These are phyloP conservation scores for Aspidiotus rigidus DNA, from an alignment of 2,888 invertebrate genomes.

Conservation along the genomic window DNA sequence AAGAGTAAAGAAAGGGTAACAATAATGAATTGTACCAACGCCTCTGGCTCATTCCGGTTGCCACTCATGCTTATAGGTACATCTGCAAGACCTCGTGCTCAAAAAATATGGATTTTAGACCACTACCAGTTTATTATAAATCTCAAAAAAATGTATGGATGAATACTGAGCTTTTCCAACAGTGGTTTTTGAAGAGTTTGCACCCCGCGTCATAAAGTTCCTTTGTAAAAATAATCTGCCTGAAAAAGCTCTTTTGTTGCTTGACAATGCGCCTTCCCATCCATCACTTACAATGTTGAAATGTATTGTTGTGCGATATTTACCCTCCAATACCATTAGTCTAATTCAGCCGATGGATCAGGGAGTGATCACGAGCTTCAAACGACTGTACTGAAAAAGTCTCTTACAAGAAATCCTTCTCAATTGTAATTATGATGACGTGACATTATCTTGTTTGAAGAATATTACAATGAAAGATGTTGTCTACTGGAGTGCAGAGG, in stretches of 20 bases:
- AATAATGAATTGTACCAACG: conserved; percentile 38
- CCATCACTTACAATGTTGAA: conserved; percentile 23
- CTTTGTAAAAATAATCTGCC: conserved; percentile 35
- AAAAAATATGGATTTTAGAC: conserved; percentile 38
- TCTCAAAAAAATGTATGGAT: conserved; percentile 39
- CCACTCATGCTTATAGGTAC: conserved; percentile 39
- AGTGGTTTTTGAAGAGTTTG: conserved; percentile 36
- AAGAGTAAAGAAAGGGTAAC: conserved; percentile 39
- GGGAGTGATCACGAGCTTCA: conserved; percentile 38
- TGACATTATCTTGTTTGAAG: not conserved
- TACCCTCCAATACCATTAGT: conserved; percentile 38
- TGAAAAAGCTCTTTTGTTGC: conserved; percentile 35
- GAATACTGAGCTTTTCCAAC: conserved; percentile 30
- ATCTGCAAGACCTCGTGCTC: conserved; percentile 38
- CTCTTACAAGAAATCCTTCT: not conserved
- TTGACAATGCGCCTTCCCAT: conserved; percentile 36
- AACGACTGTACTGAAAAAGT: conserved; percentile 30
- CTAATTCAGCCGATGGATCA: conserved; percentile 40
- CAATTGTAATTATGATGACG: not conserved
- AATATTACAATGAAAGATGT: not conserved
- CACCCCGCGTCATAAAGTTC: conserved; percentile 31
- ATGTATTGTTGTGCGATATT: conserved; percentile 36
- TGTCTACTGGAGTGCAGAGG: not conserved
- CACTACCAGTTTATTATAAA: conserved; percentile 37
- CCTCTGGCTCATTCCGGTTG: conserved; percentile 37